phyloP scores from a whole-genome alignment of 2,113 vertebrate species.

The Alces alces region DNA sequence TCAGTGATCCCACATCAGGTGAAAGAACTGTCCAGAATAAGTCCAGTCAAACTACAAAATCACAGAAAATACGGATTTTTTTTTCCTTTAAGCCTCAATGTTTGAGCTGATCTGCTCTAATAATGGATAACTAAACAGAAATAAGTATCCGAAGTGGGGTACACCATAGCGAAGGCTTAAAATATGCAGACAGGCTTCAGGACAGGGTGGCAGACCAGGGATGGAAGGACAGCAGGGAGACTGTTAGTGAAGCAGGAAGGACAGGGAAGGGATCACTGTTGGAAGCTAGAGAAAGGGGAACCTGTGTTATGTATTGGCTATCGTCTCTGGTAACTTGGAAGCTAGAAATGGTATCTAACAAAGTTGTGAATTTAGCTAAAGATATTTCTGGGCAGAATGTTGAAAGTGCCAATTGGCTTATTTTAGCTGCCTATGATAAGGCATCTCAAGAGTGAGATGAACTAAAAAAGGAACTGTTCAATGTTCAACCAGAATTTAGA shows the following conservation, averaged over 20 bases:
- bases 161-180: neutral
- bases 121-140: neutral
- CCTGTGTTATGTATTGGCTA: slow-evolving; percentile 25
- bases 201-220: neutral
- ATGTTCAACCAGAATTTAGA: slow-evolving; percentile 55
- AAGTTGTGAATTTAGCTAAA: slow-evolving; percentile 63
- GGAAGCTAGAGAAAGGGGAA: slow-evolving; percentile 3
- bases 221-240: neutral
- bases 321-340: slow-evolving; percentile 40
- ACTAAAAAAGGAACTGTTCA: slow-evolving; percentile 42
- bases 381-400: slow-evolving; percentile 53
- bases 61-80: neutral
- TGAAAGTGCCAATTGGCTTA: slow-evolving; percentile 57
- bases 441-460: slow-evolving; percentile 51
- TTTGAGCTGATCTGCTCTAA: neutral
- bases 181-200: neutral
- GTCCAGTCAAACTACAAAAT: neutral
- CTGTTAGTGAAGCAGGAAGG: neutral
- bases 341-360: slow-evolving; percentile 53
- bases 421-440: slow-evolving; percentile 58
- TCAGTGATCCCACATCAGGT: neutral
- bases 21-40: neutral
- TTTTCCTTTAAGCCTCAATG: neutral
- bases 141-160: neutral
- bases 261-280: neutral